These are phyloP conservation scores for Sebastiscus tertius DNA, from an alignment of 2,797 vertebrate genomes.

Conservation along the genomic window DNA sequence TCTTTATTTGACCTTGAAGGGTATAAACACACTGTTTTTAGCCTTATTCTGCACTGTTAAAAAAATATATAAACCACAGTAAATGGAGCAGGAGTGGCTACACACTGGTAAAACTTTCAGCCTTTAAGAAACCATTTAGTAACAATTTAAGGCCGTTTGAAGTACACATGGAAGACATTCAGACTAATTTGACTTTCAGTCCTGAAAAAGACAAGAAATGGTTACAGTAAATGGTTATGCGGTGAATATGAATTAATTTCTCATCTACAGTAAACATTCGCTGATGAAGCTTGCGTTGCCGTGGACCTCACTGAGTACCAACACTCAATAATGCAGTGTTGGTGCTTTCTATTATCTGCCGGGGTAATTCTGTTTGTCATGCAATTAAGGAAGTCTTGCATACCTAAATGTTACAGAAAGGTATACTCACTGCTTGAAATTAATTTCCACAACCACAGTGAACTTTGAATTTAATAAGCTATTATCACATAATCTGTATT, in stretches of 20 bases:
- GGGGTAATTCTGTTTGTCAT: conserved; percentile 57
- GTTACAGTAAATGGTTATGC: background rate
- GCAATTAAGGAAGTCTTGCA: conserved; percentile 59
- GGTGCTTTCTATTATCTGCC: conserved; percentile 31
- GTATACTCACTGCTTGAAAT: conserved; percentile 62
- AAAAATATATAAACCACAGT: background rate
- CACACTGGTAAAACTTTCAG: background rate
- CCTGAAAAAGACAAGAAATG: background rate
- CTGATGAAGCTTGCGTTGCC: background rate
- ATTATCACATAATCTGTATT: conserved; percentile 78
- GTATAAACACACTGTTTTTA: background rate
- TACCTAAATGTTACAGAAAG: conserved; percentile 66
- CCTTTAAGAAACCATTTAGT: background rate
- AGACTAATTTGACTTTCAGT: conserved; percentile 1
- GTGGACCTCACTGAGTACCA: background rate
- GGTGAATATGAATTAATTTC: conserved; percentile 10
- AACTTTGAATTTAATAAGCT: conserved; percentile 80
- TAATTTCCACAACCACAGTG: conserved; percentile 67
- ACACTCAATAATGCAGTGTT: conserved; percentile 2
- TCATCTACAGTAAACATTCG: background rate
- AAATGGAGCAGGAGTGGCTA: background rate
- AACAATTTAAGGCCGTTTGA: background rate
- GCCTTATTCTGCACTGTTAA: background rate
- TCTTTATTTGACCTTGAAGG: background rate
- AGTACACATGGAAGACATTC: background rate